These are phyloP conservation scores for Hydrozoanthus tunicans DNA, from an alignment of 64 coral and sea anemone species.

Conservation along the genomic window DNA sequence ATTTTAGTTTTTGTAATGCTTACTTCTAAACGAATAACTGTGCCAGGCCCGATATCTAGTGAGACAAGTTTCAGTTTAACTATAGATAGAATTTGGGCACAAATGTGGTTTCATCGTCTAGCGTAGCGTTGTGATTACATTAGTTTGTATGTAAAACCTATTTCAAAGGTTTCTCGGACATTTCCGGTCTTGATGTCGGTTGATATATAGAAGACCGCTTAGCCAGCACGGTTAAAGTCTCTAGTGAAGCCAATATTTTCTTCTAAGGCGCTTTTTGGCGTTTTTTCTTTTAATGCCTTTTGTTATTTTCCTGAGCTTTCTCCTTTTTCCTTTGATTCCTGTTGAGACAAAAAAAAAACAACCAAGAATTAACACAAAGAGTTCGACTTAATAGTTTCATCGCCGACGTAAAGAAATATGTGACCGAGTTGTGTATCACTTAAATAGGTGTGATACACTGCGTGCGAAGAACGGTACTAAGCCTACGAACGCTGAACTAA, in stretches of 20 bases:
- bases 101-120: too few relatives aligned
- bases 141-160: neutral
- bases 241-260: conserved; percentile 18
- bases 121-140: too few relatives aligned
- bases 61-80: too few relatives aligned
- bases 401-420: too few relatives aligned
- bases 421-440: too few relatives aligned
- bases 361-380: neutral
- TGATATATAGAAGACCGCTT: neutral
- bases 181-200: neutral
- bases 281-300: neutral
- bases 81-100: too few relatives aligned
- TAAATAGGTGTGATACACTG: too few relatives aligned
- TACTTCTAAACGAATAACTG: too few relatives aligned
- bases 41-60: too few relatives aligned
- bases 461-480: too few relatives aligned
- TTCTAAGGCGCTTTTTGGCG: conserved; percentile 8
- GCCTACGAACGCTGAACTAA: too few relatives aligned
- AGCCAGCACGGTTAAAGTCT: neutral
- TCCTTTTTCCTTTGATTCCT: neutral
- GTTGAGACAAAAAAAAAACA: neutral
- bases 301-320: neutral
- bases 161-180: neutral
- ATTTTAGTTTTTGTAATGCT: too few relatives aligned
- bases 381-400: neutral